These are phyloP conservation scores for Myiotriccus ornatus DNA, from an alignment of 2,797 vertebrate genomes.

Conservation along the genomic window DNA sequence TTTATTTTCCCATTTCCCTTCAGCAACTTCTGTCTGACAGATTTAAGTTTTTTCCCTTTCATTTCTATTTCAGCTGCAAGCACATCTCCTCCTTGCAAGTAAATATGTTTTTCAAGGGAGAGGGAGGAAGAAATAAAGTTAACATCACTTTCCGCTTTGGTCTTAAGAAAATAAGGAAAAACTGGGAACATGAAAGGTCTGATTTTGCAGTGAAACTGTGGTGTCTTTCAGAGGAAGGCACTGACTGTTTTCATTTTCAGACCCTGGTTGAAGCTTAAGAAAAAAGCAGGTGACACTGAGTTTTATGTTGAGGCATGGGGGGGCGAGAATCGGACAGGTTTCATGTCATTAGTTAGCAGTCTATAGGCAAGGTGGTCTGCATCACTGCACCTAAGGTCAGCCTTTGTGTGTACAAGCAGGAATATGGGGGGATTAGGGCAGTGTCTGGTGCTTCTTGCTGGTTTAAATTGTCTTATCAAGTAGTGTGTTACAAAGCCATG, in stretches of 20 bases:
- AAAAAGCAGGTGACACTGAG: background rate
- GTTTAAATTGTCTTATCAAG: background rate
- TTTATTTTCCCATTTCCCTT: conserved; percentile 31
- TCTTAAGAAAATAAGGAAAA: background rate
- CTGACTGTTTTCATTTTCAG: background rate
- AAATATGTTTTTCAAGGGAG: conserved; percentile 16
- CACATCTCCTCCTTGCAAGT: conserved; percentile 31
- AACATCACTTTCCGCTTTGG: background rate
- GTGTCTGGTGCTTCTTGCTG: background rate
- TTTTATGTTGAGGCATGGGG: conserved; percentile 37
- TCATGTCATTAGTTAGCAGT: conserved; percentile 35
- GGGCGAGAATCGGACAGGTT: conserved; percentile 57
- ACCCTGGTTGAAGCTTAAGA: background rate
- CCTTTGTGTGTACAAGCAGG: conserved; percentile 10
- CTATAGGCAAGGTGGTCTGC: conserved; percentile 38
- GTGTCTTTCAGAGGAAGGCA: background rate
- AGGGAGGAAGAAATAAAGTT: background rate
- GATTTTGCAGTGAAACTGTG: background rate
- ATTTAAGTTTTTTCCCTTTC: background rate
- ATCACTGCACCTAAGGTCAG: conserved; percentile 61
- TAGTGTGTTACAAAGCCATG: background rate
- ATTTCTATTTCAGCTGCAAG: conserved; percentile 2
- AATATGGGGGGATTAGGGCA: background rate
- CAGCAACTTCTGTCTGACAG: background rate
- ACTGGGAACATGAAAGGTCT: background rate